Base-by-base conservation (phyloP, 1,140 invertebrate species). In the Euwallacea similis region DNA sequence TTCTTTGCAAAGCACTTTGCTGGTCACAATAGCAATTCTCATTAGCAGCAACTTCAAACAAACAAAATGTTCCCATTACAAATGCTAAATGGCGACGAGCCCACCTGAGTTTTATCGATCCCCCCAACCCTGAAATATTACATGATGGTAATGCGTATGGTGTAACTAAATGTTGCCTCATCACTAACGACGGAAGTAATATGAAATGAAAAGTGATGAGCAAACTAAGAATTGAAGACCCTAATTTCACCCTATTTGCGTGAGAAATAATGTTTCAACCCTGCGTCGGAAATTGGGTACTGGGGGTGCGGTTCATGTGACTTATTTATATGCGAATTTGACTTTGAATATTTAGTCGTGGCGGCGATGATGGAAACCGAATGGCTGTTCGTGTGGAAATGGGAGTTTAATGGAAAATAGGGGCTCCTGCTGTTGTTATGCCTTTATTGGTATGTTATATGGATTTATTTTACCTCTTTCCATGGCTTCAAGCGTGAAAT, bases 71-170 rank as follows among this genome's bases (percentile, higher is more conserved):
- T 1, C 21, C 21, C 21, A 4, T 33, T 33, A 33, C 21, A 33
- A 33, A 54, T 65, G 50, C 50, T 46, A 54, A 54, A 7, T 44
- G 21, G 46, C 21, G 15, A 65, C 21, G 15, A 65, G 13, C 64
- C 10, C 64, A 58, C 64, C 54, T 66, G 56, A 65, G 16, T 56
- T 66, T 56, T 56, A 66, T 66, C 64, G 64, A 66, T 56, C 53
- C 42, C 33, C 16, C 15, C 10, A 56, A 66, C 54, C 13, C 53
- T 66, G 10, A 56, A 56, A 66, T 56, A 56, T 66, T 58, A 66
- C 53, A 58, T 66, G 55, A 66, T 66, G 64, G 53, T 66, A 66
- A 66, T 66, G 64, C 56, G 42, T 66, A 44, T 44, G 11, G 64
- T 50, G 54, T 7, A 66, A 66, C 33, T 54, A 10, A 66, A 66